Evolutionary conservation across 2,113 vertebrate species (phyloP).

Genomic region (Coryphaenoides rupestris): DNA sequence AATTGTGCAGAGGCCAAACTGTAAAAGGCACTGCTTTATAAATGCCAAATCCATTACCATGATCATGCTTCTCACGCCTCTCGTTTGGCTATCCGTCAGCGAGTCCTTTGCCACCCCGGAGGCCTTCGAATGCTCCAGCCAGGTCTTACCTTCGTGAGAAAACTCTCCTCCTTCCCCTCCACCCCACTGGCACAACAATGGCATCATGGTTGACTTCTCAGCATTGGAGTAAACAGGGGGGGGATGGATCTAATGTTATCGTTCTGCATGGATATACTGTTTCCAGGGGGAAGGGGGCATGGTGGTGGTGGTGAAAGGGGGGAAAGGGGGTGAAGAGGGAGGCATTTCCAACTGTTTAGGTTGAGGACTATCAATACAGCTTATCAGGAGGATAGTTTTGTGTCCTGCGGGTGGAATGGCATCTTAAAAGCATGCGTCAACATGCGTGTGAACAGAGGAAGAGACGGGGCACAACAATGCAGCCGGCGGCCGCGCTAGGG

Average conservation of each 20-base stretch:
- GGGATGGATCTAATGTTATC: conserved; percentile 71
- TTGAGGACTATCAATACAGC: conserved; percentile 39
- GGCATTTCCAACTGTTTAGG: conserved; percentile 46
- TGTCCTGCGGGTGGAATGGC: conserved; percentile 30
- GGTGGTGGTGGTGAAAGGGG: conserved; percentile 63
- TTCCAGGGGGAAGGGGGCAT: conserved; percentile 59
- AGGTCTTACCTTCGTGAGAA: no score
- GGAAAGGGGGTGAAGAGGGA: conserved; percentile 35
- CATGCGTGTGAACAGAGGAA: conserved; percentile 71
- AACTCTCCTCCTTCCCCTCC: no score
- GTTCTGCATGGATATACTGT: conserved; percentile 65
- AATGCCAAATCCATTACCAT: no score
- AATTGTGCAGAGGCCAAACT: no score
- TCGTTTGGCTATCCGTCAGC: no score
- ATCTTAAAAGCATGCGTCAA: conserved; percentile 45
- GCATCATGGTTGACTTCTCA: conserved; percentile 68
- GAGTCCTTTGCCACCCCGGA: no score
- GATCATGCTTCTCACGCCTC: no score
- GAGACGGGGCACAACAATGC: conserved; percentile 71
- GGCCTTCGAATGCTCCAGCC: no score
- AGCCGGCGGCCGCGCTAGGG: conserved; percentile 54
- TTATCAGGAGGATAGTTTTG: conserved; percentile 9
- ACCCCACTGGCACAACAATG: conserved; percentile 34
- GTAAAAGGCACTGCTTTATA: no score
- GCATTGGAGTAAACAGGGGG: conserved; percentile 67